Evolutionary conservation across 2,797 vertebrate species (phyloP).

Genomic region (Characodon lateralis): DNA sequence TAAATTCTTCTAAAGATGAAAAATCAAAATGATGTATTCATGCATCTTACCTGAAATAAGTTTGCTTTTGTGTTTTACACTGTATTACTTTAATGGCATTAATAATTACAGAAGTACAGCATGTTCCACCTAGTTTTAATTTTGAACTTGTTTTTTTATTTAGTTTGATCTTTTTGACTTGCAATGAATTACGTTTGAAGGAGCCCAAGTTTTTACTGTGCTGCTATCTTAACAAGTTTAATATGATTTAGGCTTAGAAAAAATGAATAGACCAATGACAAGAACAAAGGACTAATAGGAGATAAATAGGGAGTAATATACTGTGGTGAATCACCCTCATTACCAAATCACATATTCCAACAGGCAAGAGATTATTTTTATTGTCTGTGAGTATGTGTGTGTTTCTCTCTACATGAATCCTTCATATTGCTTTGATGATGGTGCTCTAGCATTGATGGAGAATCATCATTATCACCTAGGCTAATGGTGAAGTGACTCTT

Average conservation of each 20-base stretch:
- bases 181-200: constrained; percentile 34
- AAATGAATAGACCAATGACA: constrained; percentile 5
- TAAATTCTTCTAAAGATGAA: too few relatives aligned
- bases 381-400: constrained; percentile 1
- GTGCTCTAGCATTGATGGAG: constrained; percentile 71
- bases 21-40: too few relatives aligned
- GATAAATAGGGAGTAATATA: constrained; percentile 54
- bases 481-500: constrained; percentile 66
- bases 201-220: background rate
- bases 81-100: constrained; percentile 9
- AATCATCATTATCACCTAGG: constrained; percentile 70
- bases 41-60: too few relatives aligned
- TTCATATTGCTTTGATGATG: constrained; percentile 52
- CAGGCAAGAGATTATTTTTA: constrained; percentile 15
- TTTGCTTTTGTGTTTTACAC: too few relatives aligned
- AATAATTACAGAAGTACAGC: constrained; percentile 12
- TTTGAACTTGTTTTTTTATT: constrained; percentile 34
- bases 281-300: constrained; percentile 40
- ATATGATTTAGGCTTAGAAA: background rate
- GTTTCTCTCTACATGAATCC: constrained; percentile 17
- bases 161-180: constrained; percentile 14
- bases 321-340: constrained; percentile 62
- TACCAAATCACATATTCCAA: constrained; percentile 62
- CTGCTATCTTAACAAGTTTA: constrained; percentile 3
- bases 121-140: constrained; percentile 17